phyloP scores from a whole-genome alignment of 1,140 invertebrate genomes.

The Lasaia peninsularis region DNA sequence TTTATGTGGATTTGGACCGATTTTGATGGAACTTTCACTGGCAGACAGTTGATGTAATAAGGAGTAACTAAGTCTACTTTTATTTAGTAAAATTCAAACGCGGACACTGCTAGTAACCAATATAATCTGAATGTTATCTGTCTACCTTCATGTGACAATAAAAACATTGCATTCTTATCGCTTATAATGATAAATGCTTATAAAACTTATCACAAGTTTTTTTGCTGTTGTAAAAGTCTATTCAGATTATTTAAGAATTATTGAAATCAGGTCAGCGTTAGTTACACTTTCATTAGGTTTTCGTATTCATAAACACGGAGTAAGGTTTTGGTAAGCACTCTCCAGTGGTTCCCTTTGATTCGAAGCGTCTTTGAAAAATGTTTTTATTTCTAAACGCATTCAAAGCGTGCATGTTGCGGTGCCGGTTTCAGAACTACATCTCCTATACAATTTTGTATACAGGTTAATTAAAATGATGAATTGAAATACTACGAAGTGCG shows the following conservation, averaged over 20 bases:
- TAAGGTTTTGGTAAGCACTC: not conserved
- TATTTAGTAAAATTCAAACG: no score
- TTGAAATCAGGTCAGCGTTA: slow-evolving; percentile 4
- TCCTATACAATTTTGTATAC: slow-evolving; percentile 3
- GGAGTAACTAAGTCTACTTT: no score
- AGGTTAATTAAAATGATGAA: slow-evolving; percentile 9
- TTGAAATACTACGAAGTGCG: not conserved
- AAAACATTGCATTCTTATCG: no score
- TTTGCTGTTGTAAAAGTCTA: no score
- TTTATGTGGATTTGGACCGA: no score
- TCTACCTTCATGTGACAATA: no score
- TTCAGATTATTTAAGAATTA: not conserved
- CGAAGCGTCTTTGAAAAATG: slow-evolving; percentile 2
- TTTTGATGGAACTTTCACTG: no score
- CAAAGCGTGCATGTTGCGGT: slow-evolving; percentile 3
- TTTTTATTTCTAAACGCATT: slow-evolving; percentile 11
- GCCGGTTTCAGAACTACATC: slow-evolving; percentile 4
- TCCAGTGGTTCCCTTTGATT: slow-evolving; percentile 3
- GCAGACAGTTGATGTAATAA: no score
- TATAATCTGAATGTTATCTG: no score
- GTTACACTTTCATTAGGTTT: not conserved
- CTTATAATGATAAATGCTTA: no score
- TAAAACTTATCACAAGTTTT: no score
- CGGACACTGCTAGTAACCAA: no score
- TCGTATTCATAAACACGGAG: slow-evolving; percentile 6